These are phyloP conservation scores for Hestina assimilis DNA, from an alignment of 1,140 invertebrate genomes.

Conservation along the genomic window DNA sequence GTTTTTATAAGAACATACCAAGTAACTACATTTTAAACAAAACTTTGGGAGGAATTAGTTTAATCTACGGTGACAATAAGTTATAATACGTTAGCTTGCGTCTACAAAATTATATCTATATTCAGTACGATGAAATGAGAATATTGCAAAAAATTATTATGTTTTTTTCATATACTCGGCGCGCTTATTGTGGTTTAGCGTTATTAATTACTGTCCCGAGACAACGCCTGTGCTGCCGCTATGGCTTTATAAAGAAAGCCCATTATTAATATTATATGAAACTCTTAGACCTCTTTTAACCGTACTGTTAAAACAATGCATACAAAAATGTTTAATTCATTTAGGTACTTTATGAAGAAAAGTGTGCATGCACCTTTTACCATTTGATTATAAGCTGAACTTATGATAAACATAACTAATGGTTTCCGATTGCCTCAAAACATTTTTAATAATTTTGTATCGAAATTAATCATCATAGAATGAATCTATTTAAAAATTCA, in stretches of 20 bases:
- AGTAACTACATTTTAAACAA: too few relatives aligned
- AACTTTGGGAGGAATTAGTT: too few relatives aligned
- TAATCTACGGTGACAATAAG: too few relatives aligned
- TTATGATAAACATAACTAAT: not conserved
- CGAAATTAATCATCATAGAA: conserved; percentile 8
- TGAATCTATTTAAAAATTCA: conserved; percentile 10
- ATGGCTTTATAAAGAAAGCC: too few relatives aligned
- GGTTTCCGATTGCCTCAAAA: not conserved
- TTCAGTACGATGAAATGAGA: conserved; percentile 3
- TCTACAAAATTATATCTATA: not conserved
- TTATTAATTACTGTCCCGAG: not conserved
- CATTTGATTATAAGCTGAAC: not conserved
- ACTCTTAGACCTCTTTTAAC: not conserved
- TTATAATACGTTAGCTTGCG: too few relatives aligned
- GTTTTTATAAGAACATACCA: too few relatives aligned
- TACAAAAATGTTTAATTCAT: not conserved
- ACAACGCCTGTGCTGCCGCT: too few relatives aligned
- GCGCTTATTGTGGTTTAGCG: not conserved
- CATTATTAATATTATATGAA: too few relatives aligned
- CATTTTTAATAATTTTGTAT: not conserved
- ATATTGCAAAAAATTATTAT: not conserved
- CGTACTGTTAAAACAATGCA: not conserved
- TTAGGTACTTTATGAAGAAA: not conserved
- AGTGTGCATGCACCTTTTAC: not conserved
- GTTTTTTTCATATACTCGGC: too few relatives aligned